A percentile compares a stretch with the other conserved stretches of the same genome.
Conservation (phyloP, 2,113 vertebrate genomes). For the Chionodraco myersi region DNA sequence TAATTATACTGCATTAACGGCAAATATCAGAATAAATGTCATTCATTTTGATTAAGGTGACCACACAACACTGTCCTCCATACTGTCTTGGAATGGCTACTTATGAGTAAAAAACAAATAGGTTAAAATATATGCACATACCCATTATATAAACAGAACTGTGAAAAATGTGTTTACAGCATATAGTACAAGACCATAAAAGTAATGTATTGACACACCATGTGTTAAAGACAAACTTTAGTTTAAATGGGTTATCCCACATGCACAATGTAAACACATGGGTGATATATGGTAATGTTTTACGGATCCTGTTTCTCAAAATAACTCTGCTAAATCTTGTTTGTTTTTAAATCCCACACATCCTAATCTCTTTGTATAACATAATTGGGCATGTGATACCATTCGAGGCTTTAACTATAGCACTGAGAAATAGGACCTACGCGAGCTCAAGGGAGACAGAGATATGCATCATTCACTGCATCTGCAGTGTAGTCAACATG, state of each 20-base stretch:
- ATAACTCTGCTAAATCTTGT: constrained; percentile 6
- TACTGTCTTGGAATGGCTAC: neutral
- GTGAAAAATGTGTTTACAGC: neutral
- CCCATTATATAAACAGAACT: neutral
- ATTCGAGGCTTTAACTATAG: constrained; percentile 20
- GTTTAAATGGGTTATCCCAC: neutral
- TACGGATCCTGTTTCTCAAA: neutral
- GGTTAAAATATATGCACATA: neutral
- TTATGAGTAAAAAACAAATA: neutral
- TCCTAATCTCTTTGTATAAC: constrained; percentile 3
- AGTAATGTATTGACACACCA: neutral
- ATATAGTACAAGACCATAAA: too few relatives aligned
- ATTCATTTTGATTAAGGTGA: neutral
- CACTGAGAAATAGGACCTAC: constrained; percentile 49
- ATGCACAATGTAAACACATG: constrained; percentile 14
- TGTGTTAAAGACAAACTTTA: neutral
- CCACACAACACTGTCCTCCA: neutral
- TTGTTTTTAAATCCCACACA: constrained; percentile 7
- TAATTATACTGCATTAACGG: neutral
- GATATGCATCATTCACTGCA: constrained; percentile 65
- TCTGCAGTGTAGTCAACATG: constrained; percentile 79
- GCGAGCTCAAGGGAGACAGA: constrained; percentile 55
- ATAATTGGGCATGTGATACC: neutral
- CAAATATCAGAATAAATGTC: neutral
- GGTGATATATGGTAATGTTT: neutral